Conservation (phyloP, 64 coral and sea anemone genomes). For the Acropora tenuis region DNA sequence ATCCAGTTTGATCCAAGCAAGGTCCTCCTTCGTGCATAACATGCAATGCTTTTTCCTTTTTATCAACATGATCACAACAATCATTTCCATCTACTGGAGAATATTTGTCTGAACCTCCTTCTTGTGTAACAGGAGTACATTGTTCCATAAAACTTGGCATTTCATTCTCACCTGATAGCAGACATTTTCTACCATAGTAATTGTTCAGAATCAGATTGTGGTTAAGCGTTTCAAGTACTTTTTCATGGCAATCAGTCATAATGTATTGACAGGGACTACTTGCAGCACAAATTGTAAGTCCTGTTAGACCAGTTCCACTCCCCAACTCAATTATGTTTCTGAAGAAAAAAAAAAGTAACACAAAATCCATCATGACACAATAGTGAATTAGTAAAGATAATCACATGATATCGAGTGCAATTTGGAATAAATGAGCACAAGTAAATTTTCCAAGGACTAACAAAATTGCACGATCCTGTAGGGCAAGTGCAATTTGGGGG, state of each 20-base stretch:
- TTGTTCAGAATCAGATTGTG: conserved; percentile 67
- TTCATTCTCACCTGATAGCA: neutral
- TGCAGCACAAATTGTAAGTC: conserved; percentile 49
- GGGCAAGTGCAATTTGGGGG: no score
- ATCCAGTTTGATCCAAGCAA: neutral
- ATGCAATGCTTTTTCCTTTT: neutral
- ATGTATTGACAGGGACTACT: conserved; percentile 48
- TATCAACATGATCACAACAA: neutral
- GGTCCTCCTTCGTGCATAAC: no score
- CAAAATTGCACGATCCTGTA: no score
- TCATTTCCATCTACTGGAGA: neutral
- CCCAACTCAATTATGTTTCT: conserved; percentile 77
- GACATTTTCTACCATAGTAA: neutral
- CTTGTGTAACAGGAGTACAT: neutral
- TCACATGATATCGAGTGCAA: no score
- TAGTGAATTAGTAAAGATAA: no score
- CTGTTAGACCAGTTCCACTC: conserved; percentile 70
- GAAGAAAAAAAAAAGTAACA: conserved; percentile 13
- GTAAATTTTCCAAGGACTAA: no score
- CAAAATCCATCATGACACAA: neutral
- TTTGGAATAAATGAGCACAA: no score
- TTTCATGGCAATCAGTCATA: conserved; percentile 74
- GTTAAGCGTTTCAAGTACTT: conserved; percentile 51
- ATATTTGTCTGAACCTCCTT: neutral
- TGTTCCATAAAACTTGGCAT: neutral